Conservation (phyloP, 2,113 vertebrate genomes). For the Ornithorhynchus anatinus region DNA sequence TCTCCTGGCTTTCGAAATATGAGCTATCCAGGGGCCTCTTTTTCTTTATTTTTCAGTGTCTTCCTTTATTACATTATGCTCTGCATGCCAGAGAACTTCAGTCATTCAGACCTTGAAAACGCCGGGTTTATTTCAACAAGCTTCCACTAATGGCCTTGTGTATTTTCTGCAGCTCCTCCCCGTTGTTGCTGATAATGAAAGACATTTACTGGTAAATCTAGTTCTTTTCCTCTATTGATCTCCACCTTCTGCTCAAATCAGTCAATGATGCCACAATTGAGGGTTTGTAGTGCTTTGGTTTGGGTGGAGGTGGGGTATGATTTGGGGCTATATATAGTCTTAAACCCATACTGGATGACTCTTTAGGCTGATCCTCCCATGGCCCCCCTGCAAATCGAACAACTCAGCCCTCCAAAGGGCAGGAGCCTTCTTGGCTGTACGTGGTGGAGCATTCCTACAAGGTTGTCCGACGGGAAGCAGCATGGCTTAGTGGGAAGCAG, state of each 20-base stretch:
- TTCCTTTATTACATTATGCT: not conserved
- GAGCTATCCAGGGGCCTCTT: not conserved
- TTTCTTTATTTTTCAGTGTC: conserved; percentile 6
- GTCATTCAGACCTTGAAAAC: conserved; percentile 3
- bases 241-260: not conserved
- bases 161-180: not conserved
- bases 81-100: conserved; percentile 13
- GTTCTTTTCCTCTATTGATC: not conserved
- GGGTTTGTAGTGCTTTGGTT: not conserved
- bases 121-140: conserved; percentile 13
- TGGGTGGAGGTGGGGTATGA: not conserved
- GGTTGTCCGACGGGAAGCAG: too few relatives aligned
- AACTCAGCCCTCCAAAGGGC: too few relatives aligned
- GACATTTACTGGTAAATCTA: conserved; percentile 16
- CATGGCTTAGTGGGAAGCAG: too few relatives aligned
- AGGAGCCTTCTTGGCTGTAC: too few relatives aligned
- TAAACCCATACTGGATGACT: not conserved
- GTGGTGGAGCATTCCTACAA: too few relatives aligned
- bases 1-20: not conserved
- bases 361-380: too few relatives aligned
- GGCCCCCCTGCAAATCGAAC: too few relatives aligned
- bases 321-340: not conserved
- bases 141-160: conserved; percentile 12
- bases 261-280: not conserved
- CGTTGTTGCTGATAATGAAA: conserved; percentile 22